Base-by-base conservation (phyloP, 92 coral and sea anemone species). In the Porites rus region DNA sequence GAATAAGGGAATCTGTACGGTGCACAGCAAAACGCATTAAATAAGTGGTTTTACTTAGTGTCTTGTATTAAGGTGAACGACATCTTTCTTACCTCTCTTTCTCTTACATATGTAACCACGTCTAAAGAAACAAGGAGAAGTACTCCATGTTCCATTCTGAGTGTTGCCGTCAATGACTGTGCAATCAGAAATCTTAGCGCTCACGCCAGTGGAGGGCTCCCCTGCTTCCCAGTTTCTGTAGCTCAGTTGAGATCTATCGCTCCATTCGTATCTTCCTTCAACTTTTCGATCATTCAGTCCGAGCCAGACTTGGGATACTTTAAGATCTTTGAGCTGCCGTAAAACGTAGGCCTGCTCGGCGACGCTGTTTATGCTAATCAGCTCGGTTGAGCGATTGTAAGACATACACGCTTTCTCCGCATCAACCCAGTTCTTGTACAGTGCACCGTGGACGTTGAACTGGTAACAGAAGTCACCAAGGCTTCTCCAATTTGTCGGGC, bases 141-240 rank as follows among this genome's bases (percentile, higher is more conserved):
- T 83, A 3, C 94, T 84, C 99, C 99, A 97, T 11, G 98, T 94
- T n/a, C 98, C 99, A 75, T 93, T 92, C 67, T 79, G 88, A 52
- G 81, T 72, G 25, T 24, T 61, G 17, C 89, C 73, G 12, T 86
- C 86, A 10, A 93, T 70, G 7, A 88, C 80, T 21, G 67, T 88
- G 66, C 98, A 94, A 84, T 88, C 94, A 8, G 53, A 75, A 43
- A 19, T 2, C 3, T 12, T 16, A 10, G 84, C 93, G 52, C 13
- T 8, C n/a, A 66, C 56, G 3, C 81, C 93, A 43, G 63, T 74
- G 18, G 80, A 68, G 62, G 98, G 96, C 73, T 88, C 77, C 25
- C 20, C 56, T 1, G 74, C 68, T 24, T 77, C 93, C 99, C 99
- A 97, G 90, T 93, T 93, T 13, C 76, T 90, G 83, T 91, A 97